Evolutionary conservation across 1,140 invertebrate species (phyloP), one percentile per base, ranked within the genome.

Genomic region (Acromyrmex echinatior): DNA sequence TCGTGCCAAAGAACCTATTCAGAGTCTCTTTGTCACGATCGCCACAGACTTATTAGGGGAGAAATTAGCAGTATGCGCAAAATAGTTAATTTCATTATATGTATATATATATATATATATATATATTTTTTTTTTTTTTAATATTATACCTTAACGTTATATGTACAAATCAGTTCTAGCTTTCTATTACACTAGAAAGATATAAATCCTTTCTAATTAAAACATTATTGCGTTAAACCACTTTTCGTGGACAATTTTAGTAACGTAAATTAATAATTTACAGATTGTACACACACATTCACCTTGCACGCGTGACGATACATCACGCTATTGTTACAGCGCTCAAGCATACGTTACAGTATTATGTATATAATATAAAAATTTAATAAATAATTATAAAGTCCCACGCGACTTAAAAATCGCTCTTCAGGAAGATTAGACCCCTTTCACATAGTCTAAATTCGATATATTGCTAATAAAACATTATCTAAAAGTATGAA

Each of bases 101-200:
- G 79, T 84, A 60, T 80, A 86, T 81, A 60, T 91, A 78, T 51
- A 16, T 51, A 79, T 86, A 66, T 84, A 60, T 80, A 86, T 81
- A 53, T 91, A 74, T 51, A 2, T 51, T 0, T 31, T 5, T 31
- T 31, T 31, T 31, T 31, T 84, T 91, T 93, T 92, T 92, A 91
- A 92, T 92, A 93, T 93, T 94, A 93, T 91, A 89, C 87, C 91
- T 93, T 93, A 94, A 92, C 9, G 88, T 92, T 93, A 92, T 95
- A 93, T 94, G 86, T 94, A 95, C 94, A 95, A 92, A 85, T 94
- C 93, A 93, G 88, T 93, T 93, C 94, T 92, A 92, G 31, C 60
- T 91, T 90, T 68, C 88, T 86, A 81, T 56, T 86, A 85, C 81
- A 31, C 21, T 81, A 73, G 76, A 63, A 88, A 89, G 76, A 82